Evolutionary conservation across 2,888 invertebrate genomes (phyloP).

Genomic region (Lamellibrachia columna): DNA sequence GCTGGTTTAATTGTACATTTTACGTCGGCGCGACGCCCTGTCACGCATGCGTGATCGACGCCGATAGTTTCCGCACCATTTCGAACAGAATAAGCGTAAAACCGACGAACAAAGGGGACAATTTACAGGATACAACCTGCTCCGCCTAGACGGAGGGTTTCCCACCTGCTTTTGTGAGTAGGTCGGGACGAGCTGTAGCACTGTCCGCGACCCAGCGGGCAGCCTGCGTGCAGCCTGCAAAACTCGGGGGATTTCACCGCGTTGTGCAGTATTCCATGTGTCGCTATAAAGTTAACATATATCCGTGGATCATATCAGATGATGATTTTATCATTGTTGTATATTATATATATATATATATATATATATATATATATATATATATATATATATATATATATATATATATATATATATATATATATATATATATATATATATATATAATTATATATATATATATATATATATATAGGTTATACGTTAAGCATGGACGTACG

Average conservation of each 20-base stretch:
- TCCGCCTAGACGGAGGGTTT: background rate
- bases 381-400: no score
- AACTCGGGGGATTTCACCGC: background rate
- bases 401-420: no score
- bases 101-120: background rate
- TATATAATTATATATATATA: no score
- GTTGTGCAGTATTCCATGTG: background rate
- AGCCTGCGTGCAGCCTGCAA: background rate
- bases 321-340: no score
- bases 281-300: background rate
- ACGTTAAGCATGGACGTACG: no score
- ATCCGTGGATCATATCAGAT: no score
- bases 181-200: background rate
- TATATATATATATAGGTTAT: no score
- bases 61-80: background rate
- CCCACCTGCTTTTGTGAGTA: background rate
- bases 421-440: no score
- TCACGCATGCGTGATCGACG: background rate
- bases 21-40: background rate
- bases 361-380: no score
- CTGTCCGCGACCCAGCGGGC: background rate
- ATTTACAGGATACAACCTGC: background rate
- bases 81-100: background rate
- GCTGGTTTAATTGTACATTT: constrained; percentile 5
- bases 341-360: no score